Percentiles rank a stretch among this genome's conserved stretches.
These are phyloP conservation scores for Heliconius hewitsoni DNA, from an alignment of 1,140 invertebrate species.

Conservation along the genomic window DNA sequence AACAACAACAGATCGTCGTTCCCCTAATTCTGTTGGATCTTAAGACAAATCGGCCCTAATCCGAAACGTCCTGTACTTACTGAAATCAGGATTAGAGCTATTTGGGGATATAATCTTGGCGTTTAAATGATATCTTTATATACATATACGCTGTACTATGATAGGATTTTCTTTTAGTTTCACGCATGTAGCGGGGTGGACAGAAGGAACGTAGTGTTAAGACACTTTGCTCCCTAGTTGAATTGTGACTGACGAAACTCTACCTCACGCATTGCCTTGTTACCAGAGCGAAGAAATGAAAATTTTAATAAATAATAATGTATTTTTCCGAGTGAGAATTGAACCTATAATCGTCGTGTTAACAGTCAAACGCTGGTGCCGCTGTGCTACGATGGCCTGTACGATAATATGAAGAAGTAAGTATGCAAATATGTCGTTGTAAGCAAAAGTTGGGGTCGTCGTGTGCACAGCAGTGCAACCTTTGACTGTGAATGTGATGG, in stretches of 20 bases:
- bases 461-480: not conserved
- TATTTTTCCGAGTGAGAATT: too few species aligned
- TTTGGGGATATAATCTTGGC: slow-evolving; percentile 42
- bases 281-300: too few species aligned
- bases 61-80: slow-evolving; percentile 48
- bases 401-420: not conserved
- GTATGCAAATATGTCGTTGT: not conserved
- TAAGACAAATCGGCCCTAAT: slow-evolving; percentile 64
- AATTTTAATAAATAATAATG: too few species aligned
- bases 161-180: too few species aligned
- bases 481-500: not conserved
- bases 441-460: not conserved
- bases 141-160: not conserved
- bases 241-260: too few species aligned
- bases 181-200: too few species aligned
- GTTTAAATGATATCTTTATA: not conserved
- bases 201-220: too few species aligned
- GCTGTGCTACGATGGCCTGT: too few species aligned
- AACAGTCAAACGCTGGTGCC: too few species aligned
- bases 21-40: slow-evolving; percentile 43
- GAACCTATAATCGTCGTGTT: too few species aligned
- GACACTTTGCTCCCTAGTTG: too few species aligned
- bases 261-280: too few species aligned
- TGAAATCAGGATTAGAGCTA: slow-evolving; percentile 46
- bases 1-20: slow-evolving; percentile 47